Conservation (phyloP, 2,113 vertebrate genomes). For the Forbesichthys papilliferus region DNA sequence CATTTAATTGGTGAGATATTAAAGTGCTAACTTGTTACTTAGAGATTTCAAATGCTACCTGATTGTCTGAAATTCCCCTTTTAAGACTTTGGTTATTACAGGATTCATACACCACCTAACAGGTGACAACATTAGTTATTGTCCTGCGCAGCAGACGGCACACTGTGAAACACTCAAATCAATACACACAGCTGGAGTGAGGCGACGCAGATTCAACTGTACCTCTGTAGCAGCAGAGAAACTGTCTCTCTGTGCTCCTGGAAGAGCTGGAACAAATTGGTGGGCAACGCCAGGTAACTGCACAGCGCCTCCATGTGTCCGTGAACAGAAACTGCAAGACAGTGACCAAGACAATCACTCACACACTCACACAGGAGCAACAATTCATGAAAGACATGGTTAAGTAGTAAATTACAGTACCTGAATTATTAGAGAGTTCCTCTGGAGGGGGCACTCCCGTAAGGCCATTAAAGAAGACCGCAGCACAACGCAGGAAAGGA, state of each 20-base stretch:
- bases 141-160: background rate
- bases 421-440: slow-evolving; percentile 77
- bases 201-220: slow-evolving; percentile 1
- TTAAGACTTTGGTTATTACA: slow-evolving; percentile 79
- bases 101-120: slow-evolving; percentile 88
- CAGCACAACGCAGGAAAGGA: slow-evolving; percentile 90
- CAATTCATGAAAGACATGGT: slow-evolving; percentile 1
- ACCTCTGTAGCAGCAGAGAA: slow-evolving; percentile 87
- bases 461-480: slow-evolving; percentile 92
- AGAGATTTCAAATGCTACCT: slow-evolving; percentile 73
- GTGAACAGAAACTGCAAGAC: slow-evolving; percentile 80
- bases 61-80: slow-evolving; percentile 78
- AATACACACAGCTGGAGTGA: background rate
- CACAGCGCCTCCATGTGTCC: slow-evolving; percentile 88
- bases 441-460: slow-evolving; percentile 91
- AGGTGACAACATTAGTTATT: slow-evolving; percentile 26
- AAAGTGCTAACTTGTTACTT: background rate
- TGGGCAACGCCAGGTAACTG: slow-evolving; percentile 89
- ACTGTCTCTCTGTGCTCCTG: slow-evolving; percentile 85
- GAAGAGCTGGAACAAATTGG: slow-evolving; percentile 93
- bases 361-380: background rate
- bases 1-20: background rate
- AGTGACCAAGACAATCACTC: slow-evolving; percentile 12
- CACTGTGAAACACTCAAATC: background rate
- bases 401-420: slow-evolving; percentile 35